Evolutionary conservation across 2,113 vertebrate species (phyloP).

Genomic region (Semnornis frantzii): DNA sequence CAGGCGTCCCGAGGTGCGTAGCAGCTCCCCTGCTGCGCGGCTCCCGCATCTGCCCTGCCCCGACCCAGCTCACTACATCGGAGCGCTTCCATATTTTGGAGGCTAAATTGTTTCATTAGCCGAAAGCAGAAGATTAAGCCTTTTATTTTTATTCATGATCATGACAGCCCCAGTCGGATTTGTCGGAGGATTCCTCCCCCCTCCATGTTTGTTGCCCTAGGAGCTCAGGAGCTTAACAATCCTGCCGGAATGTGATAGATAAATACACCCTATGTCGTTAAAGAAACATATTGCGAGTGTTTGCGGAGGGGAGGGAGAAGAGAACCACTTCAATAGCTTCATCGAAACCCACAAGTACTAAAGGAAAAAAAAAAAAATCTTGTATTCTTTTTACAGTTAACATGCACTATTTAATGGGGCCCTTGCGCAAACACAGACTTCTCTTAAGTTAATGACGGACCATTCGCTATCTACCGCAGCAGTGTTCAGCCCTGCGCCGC

Average conservation of each 20-base stretch:
- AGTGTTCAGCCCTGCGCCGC: not conserved
- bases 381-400: not conserved
- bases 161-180: constrained; percentile 23
- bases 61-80: not conserved
- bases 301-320: not conserved
- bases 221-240: constrained; percentile 33
- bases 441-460: not conserved
- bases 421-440: not conserved
- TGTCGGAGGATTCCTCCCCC: constrained; percentile 12
- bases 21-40: not conserved
- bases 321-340: not conserved
- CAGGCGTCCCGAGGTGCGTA: not conserved
- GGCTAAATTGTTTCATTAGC: not conserved
- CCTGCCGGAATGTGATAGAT: constrained; percentile 38
- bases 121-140: not conserved
- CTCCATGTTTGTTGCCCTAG: constrained; percentile 25
- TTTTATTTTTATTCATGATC: constrained; percentile 46
- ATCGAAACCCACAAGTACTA: not conserved
- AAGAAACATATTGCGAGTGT: not conserved
- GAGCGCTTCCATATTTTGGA: constrained; percentile 8
- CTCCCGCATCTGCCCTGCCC: not conserved
- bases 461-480: not conserved
- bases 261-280: not conserved
- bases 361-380: not conserved
- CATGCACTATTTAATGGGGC: not conserved